Evolutionary conservation across 2,888 invertebrate species (phyloP).

Genomic region (Drosophila kokeensis): DNA sequence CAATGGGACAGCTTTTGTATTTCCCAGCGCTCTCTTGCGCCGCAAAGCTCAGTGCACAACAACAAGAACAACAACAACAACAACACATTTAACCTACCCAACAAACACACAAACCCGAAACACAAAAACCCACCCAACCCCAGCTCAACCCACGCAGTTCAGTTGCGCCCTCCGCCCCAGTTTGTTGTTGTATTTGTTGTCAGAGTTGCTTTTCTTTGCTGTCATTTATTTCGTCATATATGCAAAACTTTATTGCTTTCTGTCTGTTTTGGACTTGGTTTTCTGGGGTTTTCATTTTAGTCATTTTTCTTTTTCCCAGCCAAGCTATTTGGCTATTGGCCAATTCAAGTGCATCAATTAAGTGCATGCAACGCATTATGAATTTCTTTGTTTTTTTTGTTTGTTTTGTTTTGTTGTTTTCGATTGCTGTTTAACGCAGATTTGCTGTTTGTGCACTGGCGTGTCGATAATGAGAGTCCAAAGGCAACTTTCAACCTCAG

Average conservation of each 20-base stretch:
- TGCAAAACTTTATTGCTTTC: constrained; percentile 80
- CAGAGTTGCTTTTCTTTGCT: constrained; percentile 77
- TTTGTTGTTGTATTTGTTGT: constrained; percentile 64
- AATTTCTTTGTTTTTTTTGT: constrained; percentile 15
- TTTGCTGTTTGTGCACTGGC: constrained; percentile 47
- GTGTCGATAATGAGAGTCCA: constrained; percentile 68
- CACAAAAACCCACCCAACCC: constrained; percentile 10
- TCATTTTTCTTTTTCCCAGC: constrained; percentile 8
- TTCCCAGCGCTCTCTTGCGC: constrained; percentile 56
- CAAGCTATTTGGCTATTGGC: constrained; percentile 44
- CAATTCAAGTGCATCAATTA: constrained; percentile 64
- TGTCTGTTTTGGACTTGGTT: constrained; percentile 18
- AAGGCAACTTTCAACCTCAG: constrained; percentile 16
- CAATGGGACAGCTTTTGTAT: constrained; percentile 65
- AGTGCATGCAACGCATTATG: constrained; percentile 60
- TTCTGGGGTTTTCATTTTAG: neutral
- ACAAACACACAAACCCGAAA: constrained; percentile 27
- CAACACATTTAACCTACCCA: constrained; percentile 59
- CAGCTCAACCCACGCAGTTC: constrained; percentile 15
- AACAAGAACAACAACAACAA: constrained; percentile 20
- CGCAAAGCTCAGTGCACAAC: constrained; percentile 47
- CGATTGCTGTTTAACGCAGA: constrained; percentile 16
- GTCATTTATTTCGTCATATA: constrained; percentile 82
- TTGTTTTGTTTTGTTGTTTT: neutral
- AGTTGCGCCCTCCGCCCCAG: constrained; percentile 9